phyloP scores from a whole-genome alignment of 2,113 vertebrate species.

The Tinamus guttatus region DNA sequence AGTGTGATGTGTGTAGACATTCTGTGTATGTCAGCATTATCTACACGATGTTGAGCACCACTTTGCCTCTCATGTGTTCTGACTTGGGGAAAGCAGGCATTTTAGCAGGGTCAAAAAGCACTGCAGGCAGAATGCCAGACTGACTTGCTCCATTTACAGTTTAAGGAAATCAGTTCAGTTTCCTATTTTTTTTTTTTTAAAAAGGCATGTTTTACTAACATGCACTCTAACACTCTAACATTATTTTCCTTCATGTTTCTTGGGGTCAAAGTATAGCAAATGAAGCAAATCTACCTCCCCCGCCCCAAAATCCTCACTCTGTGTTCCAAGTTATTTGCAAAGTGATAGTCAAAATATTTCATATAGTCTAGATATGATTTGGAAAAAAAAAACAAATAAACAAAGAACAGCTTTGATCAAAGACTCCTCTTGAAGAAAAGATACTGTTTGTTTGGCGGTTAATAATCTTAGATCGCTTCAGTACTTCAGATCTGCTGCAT shows the following conservation, averaged over 20 bases:
- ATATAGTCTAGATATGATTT: background rate
- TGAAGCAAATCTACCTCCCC: background rate
- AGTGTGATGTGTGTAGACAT: background rate
- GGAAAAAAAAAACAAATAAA: background rate
- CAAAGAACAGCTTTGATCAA: conserved; percentile 57
- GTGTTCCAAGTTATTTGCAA: background rate
- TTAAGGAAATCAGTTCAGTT: background rate
- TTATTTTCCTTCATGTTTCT: background rate
- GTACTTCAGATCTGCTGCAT: conserved; percentile 37
- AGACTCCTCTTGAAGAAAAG: conserved; percentile 7
- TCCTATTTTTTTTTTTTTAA: too few relatives aligned
- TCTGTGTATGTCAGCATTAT: background rate
- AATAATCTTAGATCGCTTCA: conserved; percentile 45
- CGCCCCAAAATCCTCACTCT: background rate
- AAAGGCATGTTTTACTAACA: too few relatives aligned
- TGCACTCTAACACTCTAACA: too few relatives aligned
- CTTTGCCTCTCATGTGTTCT: conserved; percentile 37
- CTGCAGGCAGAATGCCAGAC: background rate
- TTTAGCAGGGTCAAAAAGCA: conserved; percentile 40
- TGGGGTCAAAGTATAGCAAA: background rate
- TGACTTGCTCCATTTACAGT: background rate
- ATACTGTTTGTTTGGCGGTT: conserved; percentile 54
- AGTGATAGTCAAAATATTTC: conserved; percentile 30
- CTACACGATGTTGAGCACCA: background rate
- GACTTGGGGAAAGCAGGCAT: conserved; percentile 33